phyloP scores from a whole-genome alignment of 2,888 invertebrate genomes.

The Nysson spinosus region DNA sequence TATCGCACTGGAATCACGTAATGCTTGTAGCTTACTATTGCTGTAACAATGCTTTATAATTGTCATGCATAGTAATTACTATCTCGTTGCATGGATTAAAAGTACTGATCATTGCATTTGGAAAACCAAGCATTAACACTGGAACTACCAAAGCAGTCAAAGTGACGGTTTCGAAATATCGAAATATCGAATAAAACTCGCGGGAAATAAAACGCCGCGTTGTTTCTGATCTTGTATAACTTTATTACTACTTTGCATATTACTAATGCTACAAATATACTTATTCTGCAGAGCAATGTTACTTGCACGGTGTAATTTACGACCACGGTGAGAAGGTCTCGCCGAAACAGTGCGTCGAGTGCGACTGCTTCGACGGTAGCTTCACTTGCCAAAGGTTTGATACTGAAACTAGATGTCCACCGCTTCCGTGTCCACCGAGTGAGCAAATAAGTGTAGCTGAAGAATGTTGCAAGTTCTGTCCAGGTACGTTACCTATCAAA shows the following conservation, averaged over 20 bases:
- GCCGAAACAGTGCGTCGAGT: constrained; percentile 88
- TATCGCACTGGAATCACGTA: too few species aligned
- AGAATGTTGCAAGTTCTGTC: constrained; percentile 94
- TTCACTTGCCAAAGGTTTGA: constrained; percentile 88
- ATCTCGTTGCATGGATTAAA: too few species aligned
- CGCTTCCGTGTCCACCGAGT: constrained; percentile 86
- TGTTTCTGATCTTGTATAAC: too few species aligned
- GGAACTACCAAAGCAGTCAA: too few species aligned
- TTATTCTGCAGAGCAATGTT: constrained; percentile 84
- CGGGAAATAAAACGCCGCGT: too few species aligned
- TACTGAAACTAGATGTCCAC: constrained; percentile 86
- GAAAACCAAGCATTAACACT: too few species aligned
- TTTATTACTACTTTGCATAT: constrained; percentile 2
- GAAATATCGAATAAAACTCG: too few species aligned
- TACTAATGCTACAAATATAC: constrained; percentile 29
- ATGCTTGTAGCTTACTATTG: too few species aligned
- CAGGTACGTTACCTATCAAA: constrained; percentile 80
- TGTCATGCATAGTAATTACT: too few species aligned
- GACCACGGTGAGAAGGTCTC: constrained; percentile 89
- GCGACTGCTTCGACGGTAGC: constrained; percentile 89
- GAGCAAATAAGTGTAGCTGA: constrained; percentile 90
- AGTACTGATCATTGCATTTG: too few species aligned
- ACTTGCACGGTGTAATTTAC: constrained; percentile 83
- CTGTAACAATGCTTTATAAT: too few species aligned
- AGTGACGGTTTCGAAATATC: too few species aligned